phyloP scores from a whole-genome alignment of 1,140 invertebrate species.

The Thalassaphorura encarpata region DNA sequence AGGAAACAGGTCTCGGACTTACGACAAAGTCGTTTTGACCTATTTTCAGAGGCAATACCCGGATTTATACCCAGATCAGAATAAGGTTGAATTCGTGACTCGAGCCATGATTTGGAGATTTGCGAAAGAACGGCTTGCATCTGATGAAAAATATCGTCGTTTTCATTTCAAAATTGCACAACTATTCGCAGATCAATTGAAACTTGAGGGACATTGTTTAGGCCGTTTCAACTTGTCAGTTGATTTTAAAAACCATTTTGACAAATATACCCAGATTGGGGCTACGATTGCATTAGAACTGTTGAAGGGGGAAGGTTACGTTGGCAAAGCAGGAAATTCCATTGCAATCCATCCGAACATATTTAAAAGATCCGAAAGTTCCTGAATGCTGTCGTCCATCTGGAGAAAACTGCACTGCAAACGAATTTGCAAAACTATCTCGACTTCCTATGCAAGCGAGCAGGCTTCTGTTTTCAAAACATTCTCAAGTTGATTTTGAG shows the following conservation, averaged over 20 bases:
- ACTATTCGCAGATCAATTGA: slow-evolving; percentile 17
- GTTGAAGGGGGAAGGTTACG: not conserved
- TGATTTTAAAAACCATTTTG: slow-evolving; percentile 23
- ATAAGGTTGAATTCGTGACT: too few relatives aligned
- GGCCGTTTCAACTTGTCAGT: slow-evolving; percentile 11
- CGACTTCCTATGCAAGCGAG: too few relatives aligned
- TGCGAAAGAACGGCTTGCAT: slow-evolving; percentile 13
- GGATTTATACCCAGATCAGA: too few relatives aligned
- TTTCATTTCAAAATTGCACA: slow-evolving; percentile 19
- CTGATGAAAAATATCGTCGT: slow-evolving; percentile 10
- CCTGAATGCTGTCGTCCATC: too few relatives aligned
- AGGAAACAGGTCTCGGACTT: too few relatives aligned
- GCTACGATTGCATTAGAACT: slow-evolving; percentile 20
- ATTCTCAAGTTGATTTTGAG: too few relatives aligned
- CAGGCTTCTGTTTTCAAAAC: too few relatives aligned
- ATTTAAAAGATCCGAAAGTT: too few relatives aligned
- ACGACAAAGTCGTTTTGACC: too few relatives aligned
- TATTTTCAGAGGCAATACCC: too few relatives aligned
- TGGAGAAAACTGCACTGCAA: too few relatives aligned
- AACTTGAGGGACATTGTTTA: slow-evolving; percentile 3
- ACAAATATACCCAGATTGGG: slow-evolving; percentile 18
- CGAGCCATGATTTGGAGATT: not conserved
- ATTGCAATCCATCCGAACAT: slow-evolving; percentile 13
- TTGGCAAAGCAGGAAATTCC: not conserved
- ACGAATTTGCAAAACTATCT: too few relatives aligned